Evolutionary conservation across 1,140 invertebrate genomes (phyloP).

Genomic region (Tetramorium alpestre): DNA sequence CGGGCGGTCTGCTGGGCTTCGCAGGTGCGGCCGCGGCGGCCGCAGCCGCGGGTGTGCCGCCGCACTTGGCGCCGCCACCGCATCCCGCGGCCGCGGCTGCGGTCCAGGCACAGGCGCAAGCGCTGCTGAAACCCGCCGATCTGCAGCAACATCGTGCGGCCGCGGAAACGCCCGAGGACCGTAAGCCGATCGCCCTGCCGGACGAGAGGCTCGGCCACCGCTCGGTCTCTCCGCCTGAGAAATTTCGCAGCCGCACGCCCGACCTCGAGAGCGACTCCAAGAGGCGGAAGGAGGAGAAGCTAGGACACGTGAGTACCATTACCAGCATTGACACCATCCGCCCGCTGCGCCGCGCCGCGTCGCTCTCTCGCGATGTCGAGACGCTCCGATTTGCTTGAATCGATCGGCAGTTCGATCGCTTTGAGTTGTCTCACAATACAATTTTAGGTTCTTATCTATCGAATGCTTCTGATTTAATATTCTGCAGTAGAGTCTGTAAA

Average conservation of each 20-base stretch:
- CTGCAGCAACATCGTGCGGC: slow-evolving; percentile 80
- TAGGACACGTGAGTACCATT: slow-evolving; percentile 82
- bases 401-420: slow-evolving; percentile 42
- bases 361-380: slow-evolving; percentile 15
- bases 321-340: not conserved
- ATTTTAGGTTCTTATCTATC: not conserved
- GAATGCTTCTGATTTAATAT: not conserved
- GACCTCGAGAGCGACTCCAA: slow-evolving; percentile 85
- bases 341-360: not conserved
- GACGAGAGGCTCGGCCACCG: slow-evolving; percentile 83
- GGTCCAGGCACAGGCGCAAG: slow-evolving; percentile 80
- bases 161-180: slow-evolving; percentile 81
- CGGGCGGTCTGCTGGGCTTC: slow-evolving; percentile 81
- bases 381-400: not conserved
- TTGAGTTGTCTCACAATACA: not conserved
- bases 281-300: slow-evolving; percentile 86
- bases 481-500: not conserved
- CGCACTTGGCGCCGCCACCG: slow-evolving; percentile 80
- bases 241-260: slow-evolving; percentile 85
- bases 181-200: slow-evolving; percentile 81
- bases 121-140: slow-evolving; percentile 80
- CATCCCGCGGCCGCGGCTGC: slow-evolving; percentile 78
- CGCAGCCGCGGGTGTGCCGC: slow-evolving; percentile 80
- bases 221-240: slow-evolving; percentile 88
- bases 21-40: slow-evolving; percentile 82